Conservation (phyloP, 2,888 invertebrate genomes). For the Drosophila melanocephala region DNA sequence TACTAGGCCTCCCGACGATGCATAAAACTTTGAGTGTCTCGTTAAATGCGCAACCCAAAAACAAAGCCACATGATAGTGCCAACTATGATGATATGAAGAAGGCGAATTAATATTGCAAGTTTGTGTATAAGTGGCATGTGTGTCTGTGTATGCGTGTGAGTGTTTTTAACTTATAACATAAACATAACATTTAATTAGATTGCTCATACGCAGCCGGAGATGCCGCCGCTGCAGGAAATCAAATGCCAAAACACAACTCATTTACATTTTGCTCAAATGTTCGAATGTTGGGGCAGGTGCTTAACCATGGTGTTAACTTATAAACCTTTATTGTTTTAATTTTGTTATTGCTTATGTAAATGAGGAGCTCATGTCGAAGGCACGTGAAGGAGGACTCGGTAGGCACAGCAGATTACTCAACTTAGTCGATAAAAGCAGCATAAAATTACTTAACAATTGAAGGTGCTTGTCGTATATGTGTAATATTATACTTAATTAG, state of each 20-base stretch:
- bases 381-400: neutral
- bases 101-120: slow-evolving; percentile 53
- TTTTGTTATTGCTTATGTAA: slow-evolving; percentile 66
- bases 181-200: slow-evolving; percentile 75
- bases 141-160: slow-evolving; percentile 2
- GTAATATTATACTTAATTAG: slow-evolving; percentile 33
- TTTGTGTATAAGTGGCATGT: slow-evolving; percentile 48
- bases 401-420: slow-evolving; percentile 33
- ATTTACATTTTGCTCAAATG: slow-evolving; percentile 52
- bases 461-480: slow-evolving; percentile 8
- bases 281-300: slow-evolving; percentile 21
- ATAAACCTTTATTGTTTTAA: slow-evolving; percentile 66
- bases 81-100: slow-evolving; percentile 32
- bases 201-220: slow-evolving; percentile 58
- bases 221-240: slow-evolving; percentile 24
- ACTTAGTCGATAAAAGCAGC: slow-evolving; percentile 8
- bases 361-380: slow-evolving; percentile 33
- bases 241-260: slow-evolving; percentile 49
- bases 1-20: slow-evolving; percentile 48
- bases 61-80: slow-evolving; percentile 39
- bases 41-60: slow-evolving; percentile 54
- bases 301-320: slow-evolving; percentile 51
- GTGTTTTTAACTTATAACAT: slow-evolving; percentile 40
- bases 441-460: slow-evolving; percentile 40
- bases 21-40: slow-evolving; percentile 65